phyloP scores from a whole-genome alignment of 2,113 vertebrate genomes.

The Micronisus gabar region DNA sequence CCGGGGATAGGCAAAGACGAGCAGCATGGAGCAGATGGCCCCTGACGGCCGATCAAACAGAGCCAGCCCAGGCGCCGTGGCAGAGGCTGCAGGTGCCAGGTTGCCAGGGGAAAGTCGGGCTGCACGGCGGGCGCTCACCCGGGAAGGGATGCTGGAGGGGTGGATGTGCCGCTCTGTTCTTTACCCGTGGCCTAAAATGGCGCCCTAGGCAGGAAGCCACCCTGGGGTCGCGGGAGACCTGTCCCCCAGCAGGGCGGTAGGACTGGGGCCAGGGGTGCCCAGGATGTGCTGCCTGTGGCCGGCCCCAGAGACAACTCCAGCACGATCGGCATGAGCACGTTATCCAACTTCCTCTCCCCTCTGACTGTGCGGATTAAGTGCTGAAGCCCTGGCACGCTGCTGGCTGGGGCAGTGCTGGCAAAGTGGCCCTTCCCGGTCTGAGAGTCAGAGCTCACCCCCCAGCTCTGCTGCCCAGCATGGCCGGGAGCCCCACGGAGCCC shows the following conservation, averaged over 20 bases:
- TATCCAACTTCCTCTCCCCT: not conserved
- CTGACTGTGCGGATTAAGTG: not conserved
- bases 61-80: accelerated
- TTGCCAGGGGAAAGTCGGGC: not conserved
- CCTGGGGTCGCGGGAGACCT: accelerated
- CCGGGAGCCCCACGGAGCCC: not conserved
- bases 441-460: not conserved
- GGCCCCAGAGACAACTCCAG: not conserved
- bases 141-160: accelerated
- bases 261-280: too few species aligned
- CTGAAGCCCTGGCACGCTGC: not conserved
- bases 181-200: accelerated
- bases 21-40: not conserved
- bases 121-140: accelerated
- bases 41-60: not conserved
- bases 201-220: not conserved
- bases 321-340: not conserved
- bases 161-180: accelerated
- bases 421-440: not conserved
- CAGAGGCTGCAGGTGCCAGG: not conserved
- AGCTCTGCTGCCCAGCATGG: not conserved
- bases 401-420: not conserved
- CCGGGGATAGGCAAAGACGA: not conserved
- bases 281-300: not conserved
- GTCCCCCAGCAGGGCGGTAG: not conserved